Conservation (phyloP, 2,888 invertebrate genomes). For the Nasonia oneida region DNA sequence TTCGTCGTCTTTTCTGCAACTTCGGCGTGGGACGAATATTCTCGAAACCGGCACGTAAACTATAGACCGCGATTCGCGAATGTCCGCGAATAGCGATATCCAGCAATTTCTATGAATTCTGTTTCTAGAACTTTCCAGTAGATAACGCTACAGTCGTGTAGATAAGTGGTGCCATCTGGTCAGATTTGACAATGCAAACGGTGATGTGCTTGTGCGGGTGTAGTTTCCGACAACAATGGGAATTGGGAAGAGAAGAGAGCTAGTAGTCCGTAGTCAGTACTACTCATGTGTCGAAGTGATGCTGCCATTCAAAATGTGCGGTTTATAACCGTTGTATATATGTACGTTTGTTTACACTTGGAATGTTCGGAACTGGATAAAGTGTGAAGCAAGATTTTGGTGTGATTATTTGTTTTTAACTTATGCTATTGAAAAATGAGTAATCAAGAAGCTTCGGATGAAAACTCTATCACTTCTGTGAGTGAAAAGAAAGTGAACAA, state of each 20-base stretch:
- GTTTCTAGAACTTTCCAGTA: neutral
- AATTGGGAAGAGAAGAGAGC: too few species aligned
- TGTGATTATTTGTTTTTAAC: neutral
- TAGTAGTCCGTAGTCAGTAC: neutral
- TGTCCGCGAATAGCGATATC: too few species aligned
- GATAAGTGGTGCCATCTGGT: neutral
- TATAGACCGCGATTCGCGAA: too few species aligned
- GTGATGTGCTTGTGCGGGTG: neutral
- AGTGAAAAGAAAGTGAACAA: conserved; percentile 59
- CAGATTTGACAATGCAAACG: too few species aligned
- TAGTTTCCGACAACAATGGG: neutral
- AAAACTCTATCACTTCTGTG: conserved; percentile 17
- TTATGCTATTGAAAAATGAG: conserved; percentile 28
- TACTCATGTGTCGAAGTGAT: neutral
- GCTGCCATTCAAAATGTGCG: neutral
- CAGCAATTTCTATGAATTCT: too few species aligned
- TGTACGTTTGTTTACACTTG: neutral
- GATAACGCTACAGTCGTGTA: neutral
- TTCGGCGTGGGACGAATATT: neutral
- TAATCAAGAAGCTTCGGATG: conserved; percentile 31
- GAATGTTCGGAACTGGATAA: neutral
- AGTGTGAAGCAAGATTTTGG: neutral
- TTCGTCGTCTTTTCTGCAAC: neutral
- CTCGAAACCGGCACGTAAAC: neutral
- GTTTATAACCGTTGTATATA: neutral